Evolutionary conservation across 2,113 vertebrate genomes (phyloP), one percentile per base, ranked within the genome.

Genomic region (Salvelinus sp.): DNA sequence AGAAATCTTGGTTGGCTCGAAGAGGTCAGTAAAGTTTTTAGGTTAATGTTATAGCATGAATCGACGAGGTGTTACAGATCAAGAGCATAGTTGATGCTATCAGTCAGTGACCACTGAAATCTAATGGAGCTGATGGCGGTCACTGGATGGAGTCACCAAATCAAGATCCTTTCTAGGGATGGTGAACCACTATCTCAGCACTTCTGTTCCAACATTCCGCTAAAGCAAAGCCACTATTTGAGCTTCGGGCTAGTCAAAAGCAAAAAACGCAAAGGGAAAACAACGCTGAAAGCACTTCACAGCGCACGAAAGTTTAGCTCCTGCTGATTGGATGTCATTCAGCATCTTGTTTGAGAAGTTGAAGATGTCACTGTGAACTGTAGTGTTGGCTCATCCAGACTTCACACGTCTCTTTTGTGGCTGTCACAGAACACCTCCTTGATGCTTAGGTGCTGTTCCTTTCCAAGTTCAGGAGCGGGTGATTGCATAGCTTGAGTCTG

Each of bases 121-220:
- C 7, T 78, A 25, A 63, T 78, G 54, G 22, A 69, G 2, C 3
- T n/a, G 28, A 73, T 69, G 71, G 70, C 4, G 16, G n/a, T 69
- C 23, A 70, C 47, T 30, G 4, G 4, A 30, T 30, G 4, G 0
- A 30, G 30, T 5, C 30, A 30, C 30, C n/a, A 27, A 9, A 44
- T 74, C 7, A 48, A n/a, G 65, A 58, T 76, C 38, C 3, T 81
- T 81, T 44, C 58, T 81, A 2, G 75, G 70, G 0, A 72, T 80
- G 74, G 69, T 76, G 7, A 72, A 76, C 5, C 72, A 75, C 18
- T 80, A 80, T 22, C 70, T n/a, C n/a, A 76, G 25, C 74, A 72
- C 20, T 76, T 76, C n/a, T 14, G 50, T 76, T 38, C 63, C 62
- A 70, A 67, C 4, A 64, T 20, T 80, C 72, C 12, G 20, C 58